Conservation (phyloP, 2,888 invertebrate genomes). For the Drosophila basisetae region DNA sequence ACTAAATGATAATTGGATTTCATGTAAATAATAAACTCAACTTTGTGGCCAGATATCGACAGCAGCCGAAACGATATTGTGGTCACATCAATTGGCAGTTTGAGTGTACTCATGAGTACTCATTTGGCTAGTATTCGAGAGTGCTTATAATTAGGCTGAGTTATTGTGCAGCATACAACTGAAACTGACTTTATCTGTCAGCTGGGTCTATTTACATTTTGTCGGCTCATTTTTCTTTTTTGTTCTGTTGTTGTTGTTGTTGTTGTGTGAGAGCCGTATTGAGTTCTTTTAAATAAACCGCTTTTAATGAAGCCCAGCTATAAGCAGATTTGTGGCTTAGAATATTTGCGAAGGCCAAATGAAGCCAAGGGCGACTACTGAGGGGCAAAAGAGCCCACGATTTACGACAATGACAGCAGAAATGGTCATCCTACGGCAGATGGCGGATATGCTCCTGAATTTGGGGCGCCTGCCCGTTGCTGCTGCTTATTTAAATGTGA, state of each 20-base stretch:
- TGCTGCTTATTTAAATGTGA: slow-evolving; percentile 66
- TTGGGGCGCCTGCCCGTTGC: slow-evolving; percentile 7
- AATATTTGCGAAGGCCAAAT: slow-evolving; percentile 76
- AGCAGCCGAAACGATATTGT: slow-evolving; percentile 2
- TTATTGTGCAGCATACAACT: slow-evolving; percentile 19
- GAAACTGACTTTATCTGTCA: background rate
- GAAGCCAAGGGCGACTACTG: slow-evolving; percentile 39
- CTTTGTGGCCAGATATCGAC: slow-evolving; percentile 15
- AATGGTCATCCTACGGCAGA: slow-evolving; percentile 74
- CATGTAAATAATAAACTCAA: background rate
- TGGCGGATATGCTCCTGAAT: slow-evolving; percentile 13
- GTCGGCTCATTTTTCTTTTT: slow-evolving; percentile 9
- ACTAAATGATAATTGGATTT: background rate
- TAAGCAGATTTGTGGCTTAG: slow-evolving; percentile 82
- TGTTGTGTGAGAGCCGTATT: slow-evolving; percentile 27
- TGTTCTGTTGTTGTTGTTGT: background rate
- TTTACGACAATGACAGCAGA: slow-evolving; percentile 67
- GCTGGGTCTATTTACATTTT: slow-evolving; percentile 41
- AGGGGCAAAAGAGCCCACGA: slow-evolving; percentile 36
- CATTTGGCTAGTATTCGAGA: slow-evolving; percentile 12
- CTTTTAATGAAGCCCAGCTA: slow-evolving; percentile 79
- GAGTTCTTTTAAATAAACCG: slow-evolving; percentile 74
- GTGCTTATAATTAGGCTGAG: slow-evolving; percentile 43
- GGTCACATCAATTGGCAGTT: slow-evolving; percentile 9
- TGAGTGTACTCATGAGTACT: slow-evolving; percentile 7